Evolutionary conservation across 2,888 invertebrate genomes (phyloP).

Genomic region (Drosophila paracracens): DNA sequence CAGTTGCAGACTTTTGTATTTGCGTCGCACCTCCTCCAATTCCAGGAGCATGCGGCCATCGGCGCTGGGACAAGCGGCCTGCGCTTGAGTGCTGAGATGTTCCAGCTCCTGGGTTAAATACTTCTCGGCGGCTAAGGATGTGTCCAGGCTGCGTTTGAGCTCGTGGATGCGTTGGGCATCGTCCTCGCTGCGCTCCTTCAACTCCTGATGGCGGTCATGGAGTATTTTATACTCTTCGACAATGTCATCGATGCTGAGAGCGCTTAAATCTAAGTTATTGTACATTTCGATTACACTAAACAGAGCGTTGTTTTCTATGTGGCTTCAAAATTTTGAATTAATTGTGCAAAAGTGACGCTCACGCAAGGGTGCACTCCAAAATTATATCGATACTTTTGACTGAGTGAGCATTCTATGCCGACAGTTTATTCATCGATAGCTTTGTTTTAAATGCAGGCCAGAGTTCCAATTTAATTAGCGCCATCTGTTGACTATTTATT

Average conservation of each 20-base stretch:
- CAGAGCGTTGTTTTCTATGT: neutral
- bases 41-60: slow-evolving; percentile 56
- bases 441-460: neutral
- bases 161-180: slow-evolving; percentile 83
- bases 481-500: slow-evolving; percentile 19
- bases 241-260: slow-evolving; percentile 78
- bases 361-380: neutral
- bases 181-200: slow-evolving; percentile 71
- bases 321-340: slow-evolving; percentile 44
- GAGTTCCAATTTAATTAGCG: slow-evolving; percentile 18
- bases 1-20: slow-evolving; percentile 56
- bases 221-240: slow-evolving; percentile 82
- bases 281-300: slow-evolving; percentile 50
- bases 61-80: slow-evolving; percentile 12
- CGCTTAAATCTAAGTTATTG: slow-evolving; percentile 64
- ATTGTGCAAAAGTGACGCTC: slow-evolving; percentile 44
- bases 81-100: slow-evolving; percentile 60
- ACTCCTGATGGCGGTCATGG: slow-evolving; percentile 68
- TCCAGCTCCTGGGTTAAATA: slow-evolving; percentile 83
- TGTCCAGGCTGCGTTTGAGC: slow-evolving; percentile 81
- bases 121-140: slow-evolving; percentile 77
- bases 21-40: slow-evolving; percentile 68
- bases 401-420: neutral
- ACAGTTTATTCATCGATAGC: slow-evolving; percentile 5
- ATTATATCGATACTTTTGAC: slow-evolving; percentile 9